Evolutionary conservation across 2,797 vertebrate species (phyloP).

Genomic region (Dryobates pubescens): DNA sequence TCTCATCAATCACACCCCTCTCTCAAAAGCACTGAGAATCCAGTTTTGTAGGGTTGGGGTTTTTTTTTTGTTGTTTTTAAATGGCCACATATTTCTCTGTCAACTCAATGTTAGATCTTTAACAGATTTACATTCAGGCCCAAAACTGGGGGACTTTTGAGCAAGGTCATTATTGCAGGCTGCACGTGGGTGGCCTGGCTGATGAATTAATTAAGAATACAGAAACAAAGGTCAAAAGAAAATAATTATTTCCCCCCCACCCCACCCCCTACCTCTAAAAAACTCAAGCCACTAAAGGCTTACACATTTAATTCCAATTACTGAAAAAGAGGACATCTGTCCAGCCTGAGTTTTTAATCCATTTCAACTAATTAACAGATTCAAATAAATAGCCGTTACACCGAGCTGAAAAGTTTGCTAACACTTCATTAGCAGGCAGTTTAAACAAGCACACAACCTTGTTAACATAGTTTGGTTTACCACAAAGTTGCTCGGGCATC

Average conservation of each 20-base stretch:
- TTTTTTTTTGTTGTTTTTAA: too few species aligned
- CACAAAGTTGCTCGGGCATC: slow-evolving; percentile 66
- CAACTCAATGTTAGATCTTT: slow-evolving; percentile 44
- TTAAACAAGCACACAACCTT: slow-evolving; percentile 77
- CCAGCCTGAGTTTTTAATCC: slow-evolving; percentile 65
- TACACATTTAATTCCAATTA: slow-evolving; percentile 81
- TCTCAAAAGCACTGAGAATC: not conserved
- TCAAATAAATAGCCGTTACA: slow-evolving; percentile 76
- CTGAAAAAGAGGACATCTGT: slow-evolving; percentile 74
- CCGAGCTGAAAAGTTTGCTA: slow-evolving; percentile 76
- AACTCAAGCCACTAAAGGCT: slow-evolving; percentile 74
- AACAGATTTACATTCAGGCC: slow-evolving; percentile 61
- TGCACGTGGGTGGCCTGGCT: slow-evolving; percentile 74
- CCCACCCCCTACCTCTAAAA: slow-evolving; percentile 40
- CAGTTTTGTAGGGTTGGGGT: not conserved
- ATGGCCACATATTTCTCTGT: slow-evolving; percentile 50
- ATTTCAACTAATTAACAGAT: slow-evolving; percentile 73
- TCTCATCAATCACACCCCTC: not conserved
- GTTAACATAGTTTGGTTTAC: slow-evolving; percentile 77
- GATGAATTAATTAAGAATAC: slow-evolving; percentile 76
- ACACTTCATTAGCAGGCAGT: slow-evolving; percentile 80
- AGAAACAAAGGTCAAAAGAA: slow-evolving; percentile 74
- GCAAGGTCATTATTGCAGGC: slow-evolving; percentile 52
- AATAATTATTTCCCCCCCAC: slow-evolving; percentile 56
- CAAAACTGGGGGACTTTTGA: slow-evolving; percentile 44